Conservation (phyloP, 2,888 invertebrate genomes). For the Tenthredo notha region DNA sequence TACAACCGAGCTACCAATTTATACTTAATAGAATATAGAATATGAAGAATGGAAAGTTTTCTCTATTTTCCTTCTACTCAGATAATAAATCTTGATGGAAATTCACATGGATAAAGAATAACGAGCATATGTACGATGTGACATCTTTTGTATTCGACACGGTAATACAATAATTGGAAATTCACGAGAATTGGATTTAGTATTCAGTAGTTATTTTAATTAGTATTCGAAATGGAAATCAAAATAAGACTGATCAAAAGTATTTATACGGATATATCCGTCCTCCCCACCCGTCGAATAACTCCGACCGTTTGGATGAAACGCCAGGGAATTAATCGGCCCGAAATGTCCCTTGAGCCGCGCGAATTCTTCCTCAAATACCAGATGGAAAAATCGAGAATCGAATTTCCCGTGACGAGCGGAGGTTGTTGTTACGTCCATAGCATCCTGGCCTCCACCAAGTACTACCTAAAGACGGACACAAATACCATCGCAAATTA, state of each 20-base stretch:
- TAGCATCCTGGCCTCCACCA: slow-evolving; percentile 99
- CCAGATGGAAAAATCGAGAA: slow-evolving; percentile 87
- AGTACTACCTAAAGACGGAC: slow-evolving; percentile 85
- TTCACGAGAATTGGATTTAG: background rate
- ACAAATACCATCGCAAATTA: background rate
- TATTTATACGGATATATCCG: slow-evolving; percentile 97
- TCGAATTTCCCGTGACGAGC: slow-evolving; percentile 98
- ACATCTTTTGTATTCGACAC: slow-evolving; percentile 30
- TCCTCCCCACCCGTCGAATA: slow-evolving; percentile 99
- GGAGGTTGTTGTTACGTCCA: slow-evolving; percentile 98
- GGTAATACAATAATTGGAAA: slow-evolving; percentile 16
- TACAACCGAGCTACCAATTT: background rate
- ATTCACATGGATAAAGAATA: background rate
- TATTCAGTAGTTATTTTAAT: slow-evolving; percentile 54
- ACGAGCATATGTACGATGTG: background rate
- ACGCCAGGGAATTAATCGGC: slow-evolving; percentile 98
- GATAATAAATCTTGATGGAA: background rate
- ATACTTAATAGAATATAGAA: background rate
- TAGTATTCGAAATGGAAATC: slow-evolving; percentile 96
- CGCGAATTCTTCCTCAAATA: slow-evolving; percentile 89
- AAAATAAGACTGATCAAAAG: slow-evolving; percentile 97
- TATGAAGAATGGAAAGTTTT: background rate
- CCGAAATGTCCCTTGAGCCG: slow-evolving; percentile 99
- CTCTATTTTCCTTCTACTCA: background rate
- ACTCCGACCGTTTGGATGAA: slow-evolving; percentile 98